Conservation (phyloP, 2,113 vertebrate species). For the Pangasianodon gigas region DNA sequence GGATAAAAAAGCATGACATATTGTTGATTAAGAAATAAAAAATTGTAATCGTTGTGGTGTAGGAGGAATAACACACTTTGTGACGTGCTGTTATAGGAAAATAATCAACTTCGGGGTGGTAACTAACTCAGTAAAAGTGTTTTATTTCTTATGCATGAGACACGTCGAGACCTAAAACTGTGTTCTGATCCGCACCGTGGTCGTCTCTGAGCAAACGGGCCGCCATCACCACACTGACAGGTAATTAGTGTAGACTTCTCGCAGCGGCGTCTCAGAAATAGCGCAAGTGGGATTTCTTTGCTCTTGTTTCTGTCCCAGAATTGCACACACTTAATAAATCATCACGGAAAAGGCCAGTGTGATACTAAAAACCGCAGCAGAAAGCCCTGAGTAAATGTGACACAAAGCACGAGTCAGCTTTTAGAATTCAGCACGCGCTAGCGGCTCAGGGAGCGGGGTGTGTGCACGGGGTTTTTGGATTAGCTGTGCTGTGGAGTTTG, state of each 20-base stretch:
- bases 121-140: not conserved
- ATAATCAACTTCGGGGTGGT: not conserved
- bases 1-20: not conserved
- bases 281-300: not conserved
- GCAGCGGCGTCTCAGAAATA: not conserved
- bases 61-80: not conserved
- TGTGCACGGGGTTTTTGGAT: not conserved
- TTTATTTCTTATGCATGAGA: not conserved
- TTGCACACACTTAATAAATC: conserved; percentile 1
- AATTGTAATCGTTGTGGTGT: not conserved
- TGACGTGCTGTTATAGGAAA: not conserved
- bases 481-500: conserved; percentile 5
- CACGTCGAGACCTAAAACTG: not conserved
- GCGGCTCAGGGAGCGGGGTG: not conserved
- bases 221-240: not conserved
- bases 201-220: not conserved
- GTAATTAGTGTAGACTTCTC: not conserved
- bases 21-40: not conserved
- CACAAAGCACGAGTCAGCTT: not conserved
- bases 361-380: not conserved
- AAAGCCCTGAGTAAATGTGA: not conserved
- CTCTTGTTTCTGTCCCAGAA: conserved; percentile 3
- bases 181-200: not conserved
- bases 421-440: not conserved
- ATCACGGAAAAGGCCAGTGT: not conserved